A percentile compares a stretch with the other conserved stretches of the same genome.
phyloP scores from a whole-genome alignment of 2,113 vertebrate species.

The Paraplagusia blochii region DNA sequence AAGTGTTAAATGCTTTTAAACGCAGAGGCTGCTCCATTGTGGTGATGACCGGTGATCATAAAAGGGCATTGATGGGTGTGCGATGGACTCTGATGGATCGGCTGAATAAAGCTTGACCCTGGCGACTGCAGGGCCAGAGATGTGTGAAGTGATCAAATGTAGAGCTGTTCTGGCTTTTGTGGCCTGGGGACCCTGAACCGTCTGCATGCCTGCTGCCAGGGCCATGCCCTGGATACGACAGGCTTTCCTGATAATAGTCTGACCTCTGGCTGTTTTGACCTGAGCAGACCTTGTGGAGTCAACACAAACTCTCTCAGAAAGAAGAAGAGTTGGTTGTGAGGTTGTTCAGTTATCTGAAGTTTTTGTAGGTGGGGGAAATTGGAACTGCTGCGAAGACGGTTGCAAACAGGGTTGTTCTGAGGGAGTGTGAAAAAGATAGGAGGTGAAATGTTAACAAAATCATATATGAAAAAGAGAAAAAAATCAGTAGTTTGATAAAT shows the following conservation, averaged over 20 bases:
- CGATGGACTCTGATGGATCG: constrained; percentile 25
- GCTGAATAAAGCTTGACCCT: constrained; percentile 56
- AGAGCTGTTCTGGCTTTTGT: constrained; percentile 54
- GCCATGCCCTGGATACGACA: constrained; percentile 49
- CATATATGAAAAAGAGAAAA: constrained; percentile 50
- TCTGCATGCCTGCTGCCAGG: constrained; percentile 27
- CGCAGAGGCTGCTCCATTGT: constrained; percentile 9
- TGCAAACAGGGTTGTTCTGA: constrained; percentile 38
- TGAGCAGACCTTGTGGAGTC: constrained; percentile 51
- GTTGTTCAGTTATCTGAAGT: constrained; percentile 54
- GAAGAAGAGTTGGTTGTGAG: constrained; percentile 45
- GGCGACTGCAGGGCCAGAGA: constrained; percentile 48
- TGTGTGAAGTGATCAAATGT: constrained; percentile 66
- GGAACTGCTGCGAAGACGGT: constrained; percentile 37
- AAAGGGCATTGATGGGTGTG: constrained; percentile 5
- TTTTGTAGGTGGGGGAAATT: constrained; percentile 51
- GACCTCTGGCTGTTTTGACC: constrained; percentile 56
- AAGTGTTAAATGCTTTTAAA: constrained; percentile 22
- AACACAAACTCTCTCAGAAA: constrained; percentile 40
- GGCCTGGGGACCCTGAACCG: constrained; percentile 25
- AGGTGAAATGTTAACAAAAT: constrained; percentile 80
- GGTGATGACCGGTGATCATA: constrained; percentile 17
- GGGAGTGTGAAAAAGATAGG: constrained; percentile 64
- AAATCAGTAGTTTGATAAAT: constrained; percentile 78
- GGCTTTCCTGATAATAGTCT: constrained; percentile 44